Percentiles rank a stretch among this genome's conserved stretches.
Conservation (phyloP, 2,888 invertebrate species). For the Drosophila testacea region DNA sequence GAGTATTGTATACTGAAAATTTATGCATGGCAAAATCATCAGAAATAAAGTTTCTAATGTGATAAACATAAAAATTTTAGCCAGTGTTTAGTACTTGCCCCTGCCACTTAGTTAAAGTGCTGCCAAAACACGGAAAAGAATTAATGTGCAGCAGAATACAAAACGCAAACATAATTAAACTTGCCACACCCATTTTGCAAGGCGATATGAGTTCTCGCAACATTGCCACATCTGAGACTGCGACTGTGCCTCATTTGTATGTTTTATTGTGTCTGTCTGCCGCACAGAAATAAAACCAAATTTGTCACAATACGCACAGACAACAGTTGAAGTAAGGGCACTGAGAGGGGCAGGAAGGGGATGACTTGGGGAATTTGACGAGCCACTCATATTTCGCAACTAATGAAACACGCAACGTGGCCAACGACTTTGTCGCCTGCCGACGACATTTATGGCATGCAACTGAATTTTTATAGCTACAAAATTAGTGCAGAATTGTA, state of each 20-base stretch:
- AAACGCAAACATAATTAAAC: conserved; percentile 79
- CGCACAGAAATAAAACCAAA: conserved; percentile 73
- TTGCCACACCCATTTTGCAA: conserved; percentile 67
- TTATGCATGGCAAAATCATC: too few relatives aligned
- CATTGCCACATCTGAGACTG: conserved; percentile 29
- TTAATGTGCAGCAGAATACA: conserved; percentile 61
- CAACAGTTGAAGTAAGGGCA: neutral
- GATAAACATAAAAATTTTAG: neutral
- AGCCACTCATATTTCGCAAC: conserved; percentile 72
- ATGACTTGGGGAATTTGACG: conserved; percentile 28
- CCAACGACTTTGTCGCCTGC: conserved; percentile 53
- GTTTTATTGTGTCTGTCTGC: conserved; percentile 65
- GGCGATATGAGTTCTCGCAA: conserved; percentile 28
- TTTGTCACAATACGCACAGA: conserved; percentile 65
- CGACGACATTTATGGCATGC: conserved; percentile 76
- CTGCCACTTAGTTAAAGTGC: conserved; percentile 8
- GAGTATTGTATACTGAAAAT: too few relatives aligned
- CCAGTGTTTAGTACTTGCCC: conserved; percentile 16
- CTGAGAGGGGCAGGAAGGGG: neutral
- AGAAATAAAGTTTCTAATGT: too few relatives aligned
- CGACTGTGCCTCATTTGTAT: conserved; percentile 43
- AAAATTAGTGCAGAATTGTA: conserved; percentile 74
- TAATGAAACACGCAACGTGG: conserved; percentile 72
- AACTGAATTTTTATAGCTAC: conserved; percentile 77
- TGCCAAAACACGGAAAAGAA: conserved; percentile 54